Evolutionary conservation across 2,113 vertebrate genomes (phyloP), one percentile per base, ranked within the genome.

Genomic region (Corapipo altera): DNA sequence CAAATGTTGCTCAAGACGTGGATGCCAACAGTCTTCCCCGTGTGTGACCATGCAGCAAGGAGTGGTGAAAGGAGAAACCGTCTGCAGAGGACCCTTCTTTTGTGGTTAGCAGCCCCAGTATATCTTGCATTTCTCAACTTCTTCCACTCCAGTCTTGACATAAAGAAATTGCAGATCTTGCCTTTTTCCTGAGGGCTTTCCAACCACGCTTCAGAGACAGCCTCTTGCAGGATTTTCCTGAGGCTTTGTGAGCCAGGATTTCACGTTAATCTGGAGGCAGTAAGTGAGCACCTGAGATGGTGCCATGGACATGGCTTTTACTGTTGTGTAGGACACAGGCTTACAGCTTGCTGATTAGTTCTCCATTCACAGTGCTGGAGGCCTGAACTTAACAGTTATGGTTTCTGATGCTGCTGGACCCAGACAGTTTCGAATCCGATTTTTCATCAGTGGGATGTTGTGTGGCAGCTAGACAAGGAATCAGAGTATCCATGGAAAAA

Each of bases 1-100:
- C 41, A 5, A 8, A 46, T 0, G 0, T 44, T 17, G 4, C 54
- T 69, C 39, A 4, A 2, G 37, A 0, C 0, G 0, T 8, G 24
- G 75, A 54, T 39, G 10, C 43, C 72, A 12, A 62, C 5, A 5
- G 15, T 4, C 11, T 52, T 59, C 48, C 10, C 26, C 3, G 0
- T 1, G 1, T 23, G 55, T 49, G 83, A 11, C 67, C 22, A 0
- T n/a, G 54, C 74, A 15, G 0, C 2, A 2, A 15, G 76, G 78
- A 33, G 4, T 28, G 65, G 12, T 22, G 72, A 10, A 9, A 46
- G 75, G 64, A 85, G 87, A 32, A 35, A 22, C 30, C 5, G 0
- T 3, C 58, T 75, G 84, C 83, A 62, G 41, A 49, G 72, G 12
- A 30, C 28, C 39, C 54, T 94, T 49, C 58, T 79, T 33, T 32